Conservation (phyloP, 2,113 vertebrate genomes). For the Pardalotus punctatus region DNA sequence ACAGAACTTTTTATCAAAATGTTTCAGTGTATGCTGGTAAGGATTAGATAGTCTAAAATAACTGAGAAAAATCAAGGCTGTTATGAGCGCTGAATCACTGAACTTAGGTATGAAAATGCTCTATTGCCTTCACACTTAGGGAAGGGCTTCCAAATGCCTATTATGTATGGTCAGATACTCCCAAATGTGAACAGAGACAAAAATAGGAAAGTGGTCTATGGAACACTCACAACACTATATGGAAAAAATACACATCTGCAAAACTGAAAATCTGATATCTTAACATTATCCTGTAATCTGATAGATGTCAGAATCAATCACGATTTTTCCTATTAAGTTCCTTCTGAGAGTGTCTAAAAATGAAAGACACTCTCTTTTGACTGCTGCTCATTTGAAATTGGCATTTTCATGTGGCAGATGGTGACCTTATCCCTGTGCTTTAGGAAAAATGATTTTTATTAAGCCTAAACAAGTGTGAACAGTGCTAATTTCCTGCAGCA, state of each 20-base stretch:
- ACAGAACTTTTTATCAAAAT: background rate
- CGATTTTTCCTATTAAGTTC: slow-evolving; percentile 41
- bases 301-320: slow-evolving; percentile 46
- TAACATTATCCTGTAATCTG: slow-evolving; percentile 17
- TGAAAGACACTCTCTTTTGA: slow-evolving; percentile 55
- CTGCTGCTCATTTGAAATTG: slow-evolving; percentile 75
- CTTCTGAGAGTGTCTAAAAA: slow-evolving; percentile 48
- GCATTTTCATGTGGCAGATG: slow-evolving; percentile 86
- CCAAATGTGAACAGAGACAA: background rate
- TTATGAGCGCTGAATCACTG: background rate
- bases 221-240: background rate
- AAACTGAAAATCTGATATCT: slow-evolving; percentile 42
- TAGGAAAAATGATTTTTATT: slow-evolving; percentile 90
- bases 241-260: background rate
- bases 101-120: background rate
- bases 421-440: slow-evolving; percentile 79
- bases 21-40: background rate
- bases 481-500: slow-evolving; percentile 85
- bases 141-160: background rate
- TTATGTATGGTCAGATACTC: background rate
- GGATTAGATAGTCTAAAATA: background rate
- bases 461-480: slow-evolving; percentile 87
- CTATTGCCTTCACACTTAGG: background rate
- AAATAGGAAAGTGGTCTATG: background rate
- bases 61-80: background rate